Conservation (phyloP, 1,140 invertebrate genomes). For the Solenopsis fugax region DNA sequence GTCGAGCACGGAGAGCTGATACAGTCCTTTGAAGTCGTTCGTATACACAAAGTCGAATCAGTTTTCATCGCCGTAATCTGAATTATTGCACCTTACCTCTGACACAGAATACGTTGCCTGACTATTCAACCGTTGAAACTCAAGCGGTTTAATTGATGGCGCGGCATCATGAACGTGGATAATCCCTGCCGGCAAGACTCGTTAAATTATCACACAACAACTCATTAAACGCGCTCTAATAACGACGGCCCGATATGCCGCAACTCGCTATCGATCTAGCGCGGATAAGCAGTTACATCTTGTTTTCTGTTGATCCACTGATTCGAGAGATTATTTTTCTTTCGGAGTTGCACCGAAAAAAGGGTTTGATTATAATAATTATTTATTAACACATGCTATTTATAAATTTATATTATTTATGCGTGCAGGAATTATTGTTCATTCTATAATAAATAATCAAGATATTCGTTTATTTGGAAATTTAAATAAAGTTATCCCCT, state of each 20-base stretch:
- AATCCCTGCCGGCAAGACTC: slow-evolving; percentile 70
- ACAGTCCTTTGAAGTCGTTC: slow-evolving; percentile 32
- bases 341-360: too few species aligned
- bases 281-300: slow-evolving; percentile 30
- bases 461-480: too few species aligned
- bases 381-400: too few species aligned
- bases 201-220: slow-evolving; percentile 77
- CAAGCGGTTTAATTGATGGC: slow-evolving; percentile 74
- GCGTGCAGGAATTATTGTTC: too few species aligned
- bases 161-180: slow-evolving; percentile 66
- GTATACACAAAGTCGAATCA: slow-evolving; percentile 51
- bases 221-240: slow-evolving; percentile 69
- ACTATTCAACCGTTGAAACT: slow-evolving; percentile 64
- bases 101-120: slow-evolving; percentile 62
- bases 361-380: too few species aligned
- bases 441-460: too few species aligned
- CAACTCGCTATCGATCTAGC: slow-evolving; percentile 53
- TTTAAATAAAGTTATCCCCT: too few species aligned
- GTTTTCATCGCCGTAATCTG: slow-evolving; percentile 65
- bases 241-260: slow-evolving; percentile 47
- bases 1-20: slow-evolving; percentile 30
- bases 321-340: slow-evolving; percentile 30
- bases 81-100: slow-evolving; percentile 71
- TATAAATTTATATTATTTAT: too few species aligned
- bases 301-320: slow-evolving; percentile 18